Evolutionary conservation across 2,888 invertebrate genomes (phyloP), one percentile per base, ranked within the genome.

Genomic region (Peribatodes rhomboidaria): DNA sequence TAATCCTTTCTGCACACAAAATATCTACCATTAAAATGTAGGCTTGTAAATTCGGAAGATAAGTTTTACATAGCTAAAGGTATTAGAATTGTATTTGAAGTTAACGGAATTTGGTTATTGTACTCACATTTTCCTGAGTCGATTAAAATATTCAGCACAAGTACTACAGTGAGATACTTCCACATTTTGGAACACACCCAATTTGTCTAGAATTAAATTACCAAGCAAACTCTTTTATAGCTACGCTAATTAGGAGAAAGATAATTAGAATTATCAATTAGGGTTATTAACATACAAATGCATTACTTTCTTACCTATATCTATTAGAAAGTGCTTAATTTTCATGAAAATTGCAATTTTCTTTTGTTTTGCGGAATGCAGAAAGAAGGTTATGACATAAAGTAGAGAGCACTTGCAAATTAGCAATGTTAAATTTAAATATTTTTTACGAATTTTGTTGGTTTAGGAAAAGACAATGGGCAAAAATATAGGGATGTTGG

Each of bases 91-190:
- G 11, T 7, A 9, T 9, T 9, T 7, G 9, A 35, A 35, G 11
- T 11, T 35, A 35, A 8, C 14, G n/a, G n/a, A 14, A 14, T 7
- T n/a, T 2, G 47, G 14, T 16, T n/a, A 14, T 4, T 27, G 39
- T 50, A 61, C 55, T 52, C 14, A 63, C 62, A 44, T 46, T 18
- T 46, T 42, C 49, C 56, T 10, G 41, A 44, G 9, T 44, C 52
- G 4, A 56, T 37, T n/a, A 63, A 46, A 57, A 35, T 46, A 44
- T 31, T 44, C 11, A 63, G 13, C 11, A 57, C 20, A 14, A 57
- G 8, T 2, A 52, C 46, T 53, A 57, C 39, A 57, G 22, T 27
- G 46, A 57, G 27, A 52, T 52, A 27, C 57, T 63, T 63, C 62
- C 50, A 57, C 57, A 57, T 63, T 31, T 14, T 63, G 11, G 9